phyloP scores from a whole-genome alignment of 2,888 invertebrate genomes.

The Nematopogon swammerdamellus region DNA sequence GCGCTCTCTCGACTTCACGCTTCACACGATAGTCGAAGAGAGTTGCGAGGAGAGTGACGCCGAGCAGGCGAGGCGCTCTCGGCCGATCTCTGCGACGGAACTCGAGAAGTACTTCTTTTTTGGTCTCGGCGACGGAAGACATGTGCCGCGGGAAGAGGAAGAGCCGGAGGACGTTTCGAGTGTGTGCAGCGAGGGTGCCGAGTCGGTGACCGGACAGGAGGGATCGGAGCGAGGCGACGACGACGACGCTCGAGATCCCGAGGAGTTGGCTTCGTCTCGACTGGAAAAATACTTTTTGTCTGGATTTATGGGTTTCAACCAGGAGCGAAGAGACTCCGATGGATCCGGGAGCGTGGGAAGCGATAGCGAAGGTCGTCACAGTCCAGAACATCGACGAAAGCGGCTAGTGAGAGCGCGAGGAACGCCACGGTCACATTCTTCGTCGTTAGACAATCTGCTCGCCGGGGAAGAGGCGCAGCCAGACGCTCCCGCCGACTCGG shows the following conservation, averaged over 20 bases:
- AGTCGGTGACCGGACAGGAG: conserved; percentile 64
- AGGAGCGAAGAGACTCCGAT: conserved; percentile 73
- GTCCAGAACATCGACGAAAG: conserved; percentile 82
- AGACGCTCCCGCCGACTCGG: conserved; percentile 60
- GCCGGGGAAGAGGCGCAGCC: conserved; percentile 59
- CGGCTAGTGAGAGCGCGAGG: conserved; percentile 77
- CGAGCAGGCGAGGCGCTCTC: conserved; percentile 60
- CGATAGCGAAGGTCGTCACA: conserved; percentile 85
- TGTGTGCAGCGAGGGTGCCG: conserved; percentile 79
- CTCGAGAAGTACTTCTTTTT: conserved; percentile 90
- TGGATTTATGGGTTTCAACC: conserved; percentile 79
- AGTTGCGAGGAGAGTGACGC: conserved; percentile 92
- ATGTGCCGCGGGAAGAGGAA: conserved; percentile 51
- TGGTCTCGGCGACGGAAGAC: conserved; percentile 72
- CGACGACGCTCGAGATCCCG: conserved; percentile 59
- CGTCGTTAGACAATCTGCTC: conserved; percentile 74
- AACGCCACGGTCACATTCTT: conserved; percentile 78
- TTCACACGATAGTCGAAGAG: conserved; percentile 92
- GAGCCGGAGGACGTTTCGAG: conserved; percentile 81
- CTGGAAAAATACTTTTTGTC: conserved; percentile 87
- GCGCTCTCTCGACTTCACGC: conserved; percentile 80
- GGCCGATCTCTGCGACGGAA: conserved; percentile 76
- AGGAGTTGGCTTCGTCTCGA: conserved; percentile 77
- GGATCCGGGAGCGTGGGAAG: conserved; percentile 87
- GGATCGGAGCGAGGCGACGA: conserved; percentile 45